Evolutionary conservation across 2,888 invertebrate genomes (phyloP), one percentile per base, ranked within the genome.

Genomic region (Dasypogon diadema): DNA sequence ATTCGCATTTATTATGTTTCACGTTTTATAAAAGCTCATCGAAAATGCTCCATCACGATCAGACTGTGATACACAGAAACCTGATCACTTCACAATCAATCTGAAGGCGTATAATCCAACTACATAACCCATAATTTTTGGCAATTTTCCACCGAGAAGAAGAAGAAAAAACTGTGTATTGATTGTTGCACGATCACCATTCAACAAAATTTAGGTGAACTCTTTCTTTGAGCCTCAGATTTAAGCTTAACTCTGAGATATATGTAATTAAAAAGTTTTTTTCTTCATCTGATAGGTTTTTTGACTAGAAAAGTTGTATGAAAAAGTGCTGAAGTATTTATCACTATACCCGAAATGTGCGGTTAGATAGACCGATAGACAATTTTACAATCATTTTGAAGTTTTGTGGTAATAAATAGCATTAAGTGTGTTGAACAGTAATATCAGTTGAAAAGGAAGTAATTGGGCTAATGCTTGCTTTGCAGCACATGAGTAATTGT

Each of bases 61-160:
- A 48, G 46, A 8, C 21, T 42, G 65, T 37, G 24, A 24, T 65
- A 65, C 65, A 65, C 24, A 65, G 42, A 24, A 48, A 46, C 60
- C 60, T 37, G 21, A 65, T 65, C 65, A 65, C 65, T 46, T 46
- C 65, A 42, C 46, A 65, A 48, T 65, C 65, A 65, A 65, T 65
- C 65, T 42, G 42, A 65, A 65, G 65, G 46, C 65, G 65, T 65
- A 65, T 65, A 65, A 65, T 65, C 48, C 65, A 65, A 46, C 42
- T 46, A 48, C 65, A 65, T 65, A 65, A 65, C 65, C 65, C 65
- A 46, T 65, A 65, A 65, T 65, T 65, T 63, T 65, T 65, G 65
- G 65, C 65, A 65, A 65, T 65, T 65, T 65, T 65, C 65, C 48
- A 8, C 22, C 5, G 8, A 63, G 21, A 42, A 63, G 30, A 42